Conservation (phyloP, 2,888 invertebrate genomes). For the Drosophila demipolita region DNA sequence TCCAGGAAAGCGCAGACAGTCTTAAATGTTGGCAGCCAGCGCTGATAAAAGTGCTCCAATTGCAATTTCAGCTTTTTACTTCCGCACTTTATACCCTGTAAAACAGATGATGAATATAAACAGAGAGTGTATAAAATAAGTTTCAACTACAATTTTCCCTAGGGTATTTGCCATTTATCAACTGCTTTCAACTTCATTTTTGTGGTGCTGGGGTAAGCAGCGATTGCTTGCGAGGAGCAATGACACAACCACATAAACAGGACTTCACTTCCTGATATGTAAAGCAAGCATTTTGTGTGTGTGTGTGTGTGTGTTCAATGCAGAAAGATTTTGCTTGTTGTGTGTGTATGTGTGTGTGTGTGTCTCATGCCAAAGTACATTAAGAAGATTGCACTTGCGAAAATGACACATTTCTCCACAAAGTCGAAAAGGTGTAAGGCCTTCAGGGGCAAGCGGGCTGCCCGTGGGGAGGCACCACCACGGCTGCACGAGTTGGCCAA, state of each 20-base stretch:
- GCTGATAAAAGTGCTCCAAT: conserved; percentile 73
- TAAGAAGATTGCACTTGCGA: conserved; percentile 78
- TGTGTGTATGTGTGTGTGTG: conserved; percentile 16
- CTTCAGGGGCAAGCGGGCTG: conserved; percentile 7
- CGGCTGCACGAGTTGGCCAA: conserved; percentile 1
- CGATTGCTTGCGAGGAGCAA: conserved; percentile 60
- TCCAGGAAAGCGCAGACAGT: conserved; percentile 50
- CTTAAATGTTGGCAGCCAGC: conserved; percentile 67
- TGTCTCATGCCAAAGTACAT: conserved; percentile 65
- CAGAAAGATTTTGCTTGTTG: conserved; percentile 37
- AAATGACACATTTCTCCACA: conserved; percentile 69
- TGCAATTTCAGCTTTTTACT: conserved; percentile 64
- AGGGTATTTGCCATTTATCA: not conserved
- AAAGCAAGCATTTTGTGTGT: conserved; percentile 28
- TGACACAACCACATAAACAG: conserved; percentile 25
- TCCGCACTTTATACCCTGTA: conserved; percentile 54
- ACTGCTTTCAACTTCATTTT: conserved; percentile 14
- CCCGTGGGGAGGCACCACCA: not conserved
- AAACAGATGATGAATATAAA: not conserved
- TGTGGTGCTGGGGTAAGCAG: conserved; percentile 39
- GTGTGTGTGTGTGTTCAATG: conserved; percentile 25
- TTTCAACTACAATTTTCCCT: not conserved
- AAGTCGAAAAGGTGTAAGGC: conserved; percentile 44
- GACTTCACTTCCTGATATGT: conserved; percentile 42
- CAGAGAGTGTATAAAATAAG: not conserved